Base-by-base conservation (phyloP, 2,797 vertebrate genomes). In the Miichthys miiuy region DNA sequence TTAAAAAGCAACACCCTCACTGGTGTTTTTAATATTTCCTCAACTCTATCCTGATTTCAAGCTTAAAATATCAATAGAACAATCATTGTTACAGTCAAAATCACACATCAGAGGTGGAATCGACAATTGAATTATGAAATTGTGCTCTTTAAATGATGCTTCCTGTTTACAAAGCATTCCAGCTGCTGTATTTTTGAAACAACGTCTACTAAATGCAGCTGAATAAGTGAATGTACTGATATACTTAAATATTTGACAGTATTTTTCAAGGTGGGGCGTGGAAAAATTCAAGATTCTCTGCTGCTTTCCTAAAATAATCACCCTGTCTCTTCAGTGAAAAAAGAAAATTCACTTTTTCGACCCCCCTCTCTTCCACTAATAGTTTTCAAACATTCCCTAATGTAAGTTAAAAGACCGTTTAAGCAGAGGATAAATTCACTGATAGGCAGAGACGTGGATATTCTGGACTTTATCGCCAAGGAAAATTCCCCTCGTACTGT, bases 381-480 rank as follows among this genome's bases (percentile, higher is more conserved):
- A 1, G 17, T 61, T 16, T 21, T 34, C n/a, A 38, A 23, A 64
- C 12, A 51, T 7, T 21, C 21, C 18, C 30, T 70, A 2, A 25
- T 51, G 10, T 13, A 9, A 50, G 16, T 62, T 46, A 25, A 30
- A 44, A 51, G 14, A 41, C 34, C 23, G 23, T 61, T 42, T 25
- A 38, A 23, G 2, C 12, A 27, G 54, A 52, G 41, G 63, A 55
- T 41, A n/a, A 17, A 65, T 42, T 17, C 48, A 34, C 18, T 25
- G 12, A 47, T 20, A 52, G 17, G 44, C 58, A 77, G 21, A 57
- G 21, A 30, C 6, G 34, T 55, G 18, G 68, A 61, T 44, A 64
- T 68, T 71, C 20, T 62, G n/a, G 38, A 50, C 74, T 68, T 60
- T 41, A 72, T 75, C 18, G 13, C 55, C 21, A 42, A 11, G 3